Base-by-base conservation (phyloP, 2,888 invertebrate species). In the Pinctada fucata region DNA sequence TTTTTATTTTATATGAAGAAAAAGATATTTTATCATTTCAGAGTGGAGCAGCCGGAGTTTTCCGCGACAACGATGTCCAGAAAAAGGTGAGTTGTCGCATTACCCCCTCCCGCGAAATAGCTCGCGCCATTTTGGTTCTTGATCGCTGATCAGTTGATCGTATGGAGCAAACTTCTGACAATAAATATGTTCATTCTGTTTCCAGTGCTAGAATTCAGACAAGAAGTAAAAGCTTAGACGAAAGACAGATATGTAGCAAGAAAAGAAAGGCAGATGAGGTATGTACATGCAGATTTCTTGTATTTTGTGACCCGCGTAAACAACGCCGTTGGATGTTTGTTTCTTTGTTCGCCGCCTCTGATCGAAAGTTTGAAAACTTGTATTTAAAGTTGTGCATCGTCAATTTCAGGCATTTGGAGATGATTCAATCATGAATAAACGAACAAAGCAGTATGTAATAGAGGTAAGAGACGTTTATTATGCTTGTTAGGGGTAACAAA, bases 211-310 rank as follows among this genome's bases (percentile, higher is more conserved):
- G 88, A 71, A 82, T 86, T 78, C 81, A 78, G 52, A 81, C 85
- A 65, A 86, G 85, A 82, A 78, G 83, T 63, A 87, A 84, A 78
- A 83, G 74, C 72, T 76, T 78, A 78, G 84, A 85, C 45, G 82
- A 83, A 67, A 69, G 76, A 50, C 76, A 75, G 78, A 65, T 79
- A 85, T 82, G 82, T 82, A 82, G 73, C 78, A 83, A 86, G 75
- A 88, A 88, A 83, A 84, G 88, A 78, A 89, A 89, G 79, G 87
- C 88, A 52, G 87, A 87, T 76, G 88, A 88, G 84, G 88, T 88
- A 82, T 76, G 82, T 76, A 58, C 8, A 58, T 10, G 13, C 6
- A 58, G 13, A 6, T 58, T 58, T 58, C 6, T 13, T 58, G 58
- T 10, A 13, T 58, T 10, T 10, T 10, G 58, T 58, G 13, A 10